Evolutionary conservation across 37 sponge, comb jelly and placozoan species (phyloP).

Genomic region (Halichondria panicea): DNA sequence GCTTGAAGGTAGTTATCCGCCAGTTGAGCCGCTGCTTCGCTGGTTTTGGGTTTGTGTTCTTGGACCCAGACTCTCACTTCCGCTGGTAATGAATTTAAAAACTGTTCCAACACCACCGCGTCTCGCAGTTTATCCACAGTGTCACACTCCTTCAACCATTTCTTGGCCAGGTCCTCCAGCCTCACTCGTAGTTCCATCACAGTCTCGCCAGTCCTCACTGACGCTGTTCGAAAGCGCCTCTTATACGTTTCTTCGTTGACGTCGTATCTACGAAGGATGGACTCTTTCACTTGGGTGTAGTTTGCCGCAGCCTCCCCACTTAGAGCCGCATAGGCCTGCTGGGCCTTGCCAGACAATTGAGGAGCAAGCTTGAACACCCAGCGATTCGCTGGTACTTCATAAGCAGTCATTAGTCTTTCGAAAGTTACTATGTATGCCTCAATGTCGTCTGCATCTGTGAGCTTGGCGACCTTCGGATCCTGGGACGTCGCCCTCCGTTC

Average conservation of each 20-base stretch:
- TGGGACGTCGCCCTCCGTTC: background rate
- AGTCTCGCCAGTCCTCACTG: slow-evolving; percentile 17
- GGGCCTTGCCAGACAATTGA: slow-evolving; percentile 42
- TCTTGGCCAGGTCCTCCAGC: slow-evolving; percentile 14
- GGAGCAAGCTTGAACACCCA: slow-evolving; percentile 24
- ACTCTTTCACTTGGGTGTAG: slow-evolving; percentile 35
- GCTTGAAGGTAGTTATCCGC: slow-evolving; percentile 38
- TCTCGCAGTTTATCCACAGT: background rate
- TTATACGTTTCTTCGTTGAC: slow-evolving; percentile 33
- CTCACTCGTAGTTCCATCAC: slow-evolving; percentile 17
- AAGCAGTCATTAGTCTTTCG: slow-evolving; percentile 11
- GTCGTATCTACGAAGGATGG: slow-evolving; percentile 33
- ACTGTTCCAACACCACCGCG: slow-evolving; percentile 9
- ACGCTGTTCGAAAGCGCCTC: slow-evolving; percentile 9
- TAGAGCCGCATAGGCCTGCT: slow-evolving; percentile 46
- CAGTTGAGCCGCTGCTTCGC: slow-evolving; percentile 9
- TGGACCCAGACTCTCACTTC: slow-evolving; percentile 9
- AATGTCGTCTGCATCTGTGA: slow-evolving; percentile 22
- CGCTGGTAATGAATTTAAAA: background rate
- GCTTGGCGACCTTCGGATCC: background rate
- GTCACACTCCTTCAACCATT: slow-evolving; percentile 22
- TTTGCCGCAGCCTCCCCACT: slow-evolving; percentile 20
- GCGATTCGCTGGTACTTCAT: slow-evolving; percentile 10
- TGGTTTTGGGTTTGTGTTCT: slow-evolving; percentile 20
- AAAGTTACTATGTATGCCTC: slow-evolving; percentile 44